A percentile compares a stretch with the other conserved stretches of the same genome.
phyloP scores from a whole-genome alignment of 2,888 invertebrate species.

The Podotricha telesiphe region DNA sequence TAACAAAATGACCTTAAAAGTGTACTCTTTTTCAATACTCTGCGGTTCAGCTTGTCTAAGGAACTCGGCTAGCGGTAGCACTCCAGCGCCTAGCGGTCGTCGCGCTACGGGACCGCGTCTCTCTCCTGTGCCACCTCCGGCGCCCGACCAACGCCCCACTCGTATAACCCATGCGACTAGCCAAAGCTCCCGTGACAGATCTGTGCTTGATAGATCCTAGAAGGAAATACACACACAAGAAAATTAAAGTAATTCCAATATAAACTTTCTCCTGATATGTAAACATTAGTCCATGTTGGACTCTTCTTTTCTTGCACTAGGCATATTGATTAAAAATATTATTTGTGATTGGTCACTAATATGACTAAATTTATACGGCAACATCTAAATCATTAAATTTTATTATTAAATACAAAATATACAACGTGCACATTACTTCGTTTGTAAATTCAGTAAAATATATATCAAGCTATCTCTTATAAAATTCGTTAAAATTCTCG shows the following conservation, averaged over 20 bases:
- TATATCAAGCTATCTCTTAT: too few relatives aligned
- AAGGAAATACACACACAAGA: too few relatives aligned
- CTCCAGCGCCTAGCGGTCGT: constrained; percentile 94
- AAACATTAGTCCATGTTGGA: background rate
- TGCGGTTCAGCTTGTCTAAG: constrained; percentile 81
- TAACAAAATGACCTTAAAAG: constrained; percentile 87
- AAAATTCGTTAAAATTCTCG: too few relatives aligned
- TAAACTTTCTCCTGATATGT: background rate
- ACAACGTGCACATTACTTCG: too few relatives aligned
- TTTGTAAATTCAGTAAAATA: too few relatives aligned
- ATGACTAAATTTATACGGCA: too few relatives aligned
- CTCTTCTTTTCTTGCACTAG: background rate
- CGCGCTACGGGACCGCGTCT: constrained; percentile 83
- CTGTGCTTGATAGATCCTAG: constrained; percentile 92
- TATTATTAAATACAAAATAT: too few relatives aligned
- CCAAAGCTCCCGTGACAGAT: constrained; percentile 92
- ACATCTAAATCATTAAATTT: too few relatives aligned
- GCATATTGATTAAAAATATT: background rate
- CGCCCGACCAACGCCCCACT: constrained; percentile 91
- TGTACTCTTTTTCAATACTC: constrained; percentile 90
- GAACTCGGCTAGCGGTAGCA: constrained; percentile 88
- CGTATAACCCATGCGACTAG: constrained; percentile 95
- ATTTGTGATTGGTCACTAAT: too few relatives aligned
- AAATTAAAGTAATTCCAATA: too few relatives aligned
- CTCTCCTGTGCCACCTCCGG: constrained; percentile 80